phyloP scores from a whole-genome alignment of 1,140 invertebrate genomes.

The Drosophila repletoides region DNA sequence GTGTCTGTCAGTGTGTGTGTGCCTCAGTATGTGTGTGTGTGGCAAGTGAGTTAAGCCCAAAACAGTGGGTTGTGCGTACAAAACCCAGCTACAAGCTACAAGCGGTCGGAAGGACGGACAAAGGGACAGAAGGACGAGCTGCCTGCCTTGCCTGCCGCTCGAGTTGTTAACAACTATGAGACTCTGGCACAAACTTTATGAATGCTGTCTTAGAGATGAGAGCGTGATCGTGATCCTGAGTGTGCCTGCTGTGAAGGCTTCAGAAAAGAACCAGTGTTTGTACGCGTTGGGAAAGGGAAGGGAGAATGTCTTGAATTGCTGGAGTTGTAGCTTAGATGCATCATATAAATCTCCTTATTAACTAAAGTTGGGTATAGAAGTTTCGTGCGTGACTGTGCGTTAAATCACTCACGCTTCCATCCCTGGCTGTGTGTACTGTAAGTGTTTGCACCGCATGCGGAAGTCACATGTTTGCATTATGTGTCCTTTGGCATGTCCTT shows the following conservation, averaged over 20 bases:
- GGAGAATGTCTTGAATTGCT: too few relatives aligned
- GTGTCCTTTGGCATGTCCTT: constrained; percentile 79
- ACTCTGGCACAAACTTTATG: constrained; percentile 71
- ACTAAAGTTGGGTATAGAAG: too few relatives aligned
- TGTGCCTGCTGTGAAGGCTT: constrained; percentile 2
- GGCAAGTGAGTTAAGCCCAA: constrained; percentile 11
- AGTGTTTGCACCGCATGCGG: constrained; percentile 79
- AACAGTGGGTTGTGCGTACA: constrained; percentile 41
- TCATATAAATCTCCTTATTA: too few relatives aligned
- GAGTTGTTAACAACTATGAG: constrained; percentile 80
- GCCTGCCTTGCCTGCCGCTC: constrained; percentile 46
- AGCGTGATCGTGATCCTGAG: neutral
- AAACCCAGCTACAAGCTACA: constrained; percentile 68
- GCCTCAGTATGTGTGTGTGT: neutral
- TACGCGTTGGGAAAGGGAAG: too few relatives aligned
- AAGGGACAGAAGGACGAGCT: constrained; percentile 23
- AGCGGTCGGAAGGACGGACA: constrained; percentile 61
- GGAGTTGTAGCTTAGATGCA: too few relatives aligned
- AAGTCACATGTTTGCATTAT: constrained; percentile 80
- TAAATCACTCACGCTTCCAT: too few relatives aligned
- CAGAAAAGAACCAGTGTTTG: too few relatives aligned
- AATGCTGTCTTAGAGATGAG: constrained; percentile 38
- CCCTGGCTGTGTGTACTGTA: constrained; percentile 47
- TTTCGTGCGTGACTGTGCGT: too few relatives aligned
- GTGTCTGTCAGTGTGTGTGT: constrained; percentile 1